A percentile compares a stretch with the other conserved stretches of the same genome.
Evolutionary conservation across 2,797 vertebrate species (phyloP).

Genomic region (Danio aesculapii): DNA sequence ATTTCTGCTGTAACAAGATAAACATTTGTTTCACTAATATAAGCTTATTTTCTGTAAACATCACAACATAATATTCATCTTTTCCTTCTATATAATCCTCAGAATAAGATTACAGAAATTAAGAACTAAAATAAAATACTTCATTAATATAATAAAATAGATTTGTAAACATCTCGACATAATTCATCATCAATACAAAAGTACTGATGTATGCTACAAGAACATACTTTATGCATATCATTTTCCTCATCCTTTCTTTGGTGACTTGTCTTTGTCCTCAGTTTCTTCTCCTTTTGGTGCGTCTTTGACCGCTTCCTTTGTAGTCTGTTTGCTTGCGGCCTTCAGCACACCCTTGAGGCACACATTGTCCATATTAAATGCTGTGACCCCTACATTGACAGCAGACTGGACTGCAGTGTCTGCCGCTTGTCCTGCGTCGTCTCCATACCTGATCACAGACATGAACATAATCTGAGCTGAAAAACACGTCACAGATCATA

Average conservation of each 20-base stretch:
- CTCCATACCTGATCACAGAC: slow-evolving; percentile 84
- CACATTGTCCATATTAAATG: slow-evolving; percentile 88
- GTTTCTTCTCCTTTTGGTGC: slow-evolving; percentile 73
- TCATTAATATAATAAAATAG: no score
- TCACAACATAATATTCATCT: not conserved
- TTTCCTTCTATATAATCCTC: no score
- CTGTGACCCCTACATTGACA: slow-evolving; percentile 85
- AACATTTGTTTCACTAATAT: not conserved
- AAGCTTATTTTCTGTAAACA: slow-evolving; percentile 9
- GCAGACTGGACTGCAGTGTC: slow-evolving; percentile 85
- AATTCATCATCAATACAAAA: not conserved
- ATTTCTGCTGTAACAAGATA: not conserved
- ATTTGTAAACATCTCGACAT: no score
- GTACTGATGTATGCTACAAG: not conserved
- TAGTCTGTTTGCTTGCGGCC: slow-evolving; percentile 80
- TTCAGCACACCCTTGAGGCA: slow-evolving; percentile 87
- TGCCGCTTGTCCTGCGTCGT: slow-evolving; percentile 85
- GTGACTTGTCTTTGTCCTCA: slow-evolving; percentile 65
- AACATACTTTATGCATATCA: not conserved
- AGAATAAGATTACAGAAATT: no score
- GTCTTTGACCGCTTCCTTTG: slow-evolving; percentile 71
- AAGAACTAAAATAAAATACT: no score
- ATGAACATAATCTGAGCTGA: slow-evolving; percentile 24
- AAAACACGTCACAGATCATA: not conserved
- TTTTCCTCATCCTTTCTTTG: slow-evolving; percentile 27